These are phyloP conservation scores for Calidris pugnax DNA, from an alignment of 2,113 vertebrate species.

Conservation along the genomic window DNA sequence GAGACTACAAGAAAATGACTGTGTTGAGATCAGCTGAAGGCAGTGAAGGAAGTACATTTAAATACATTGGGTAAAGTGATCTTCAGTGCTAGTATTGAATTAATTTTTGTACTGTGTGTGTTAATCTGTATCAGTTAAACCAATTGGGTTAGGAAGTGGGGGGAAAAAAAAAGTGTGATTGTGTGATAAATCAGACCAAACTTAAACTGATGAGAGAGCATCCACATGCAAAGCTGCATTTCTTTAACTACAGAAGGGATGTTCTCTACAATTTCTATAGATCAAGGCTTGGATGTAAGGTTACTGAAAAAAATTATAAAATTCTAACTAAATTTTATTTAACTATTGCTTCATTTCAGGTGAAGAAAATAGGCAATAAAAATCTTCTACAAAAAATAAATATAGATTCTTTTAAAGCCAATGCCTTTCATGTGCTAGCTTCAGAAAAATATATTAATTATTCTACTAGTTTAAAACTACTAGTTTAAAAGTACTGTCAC, in stretches of 20 bases:
- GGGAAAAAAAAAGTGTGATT: too few species aligned
- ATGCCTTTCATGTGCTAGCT: background rate
- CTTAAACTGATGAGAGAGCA: background rate
- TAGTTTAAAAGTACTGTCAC: background rate
- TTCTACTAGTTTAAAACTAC: too few species aligned
- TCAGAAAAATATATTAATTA: background rate
- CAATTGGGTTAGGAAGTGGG: background rate
- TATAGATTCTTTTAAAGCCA: background rate
- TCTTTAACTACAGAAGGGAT: background rate
- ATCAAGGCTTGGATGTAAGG: background rate
- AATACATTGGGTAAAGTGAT: background rate
- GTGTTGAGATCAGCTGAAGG: background rate
- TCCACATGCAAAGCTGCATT: background rate
- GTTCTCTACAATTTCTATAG: background rate
- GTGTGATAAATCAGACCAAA: background rate
- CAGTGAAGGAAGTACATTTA: background rate
- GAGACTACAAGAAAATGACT: fast-evolving
- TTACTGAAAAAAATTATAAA: background rate
- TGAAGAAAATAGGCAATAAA: background rate
- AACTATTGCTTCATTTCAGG: background rate
- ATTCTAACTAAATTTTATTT: background rate
- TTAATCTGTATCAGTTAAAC: background rate
- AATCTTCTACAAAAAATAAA: background rate
- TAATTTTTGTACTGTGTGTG: background rate
- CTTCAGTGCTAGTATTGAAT: background rate